Base-by-base conservation (phyloP, 2,113 vertebrate genomes). In the Arothron firmamentum region DNA sequence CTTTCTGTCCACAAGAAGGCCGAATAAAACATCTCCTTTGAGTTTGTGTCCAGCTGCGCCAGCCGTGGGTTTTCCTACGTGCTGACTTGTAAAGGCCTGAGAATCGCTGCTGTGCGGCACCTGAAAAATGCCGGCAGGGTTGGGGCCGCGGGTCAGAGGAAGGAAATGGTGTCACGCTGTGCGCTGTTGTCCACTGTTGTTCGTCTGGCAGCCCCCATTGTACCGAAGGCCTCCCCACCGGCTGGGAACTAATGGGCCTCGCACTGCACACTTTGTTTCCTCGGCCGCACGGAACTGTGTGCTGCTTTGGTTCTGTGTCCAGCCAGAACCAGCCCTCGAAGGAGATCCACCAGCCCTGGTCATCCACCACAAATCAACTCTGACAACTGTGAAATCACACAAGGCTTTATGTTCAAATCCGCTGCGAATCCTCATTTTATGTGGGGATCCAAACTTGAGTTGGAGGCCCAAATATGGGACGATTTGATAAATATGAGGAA, bases 161-260 rank as follows among this genome's bases (percentile, higher is more conserved):
- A 90, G 90, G 89, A 91, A 90, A 88, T 85, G 77, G 78, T 69
- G 78, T 87, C 85, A 74, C 52, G 70, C 87, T 87, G 89, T 71
- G 84, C 74, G 1, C 71, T 78, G 85, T 88, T 87, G 88, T 90
- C 74, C 78, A 70, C 51, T 48, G 74, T 78, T 86, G 80, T 86
- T 90, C 68, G 78, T 80, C 77, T 81, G 65, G 79, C 85, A 79
- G 86, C 38, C 82, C 47, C 70, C 80, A 86, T 88, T 89, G 86
- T 90, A 68, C 52, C 52, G 49, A 47, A 59, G 70, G 78, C 78
- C 81, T 80, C 82, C 82, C 79, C 57, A 72, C 76, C 17, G 64
- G 79, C 80, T 71, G 79, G 70, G 68, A 80, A 78, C 80, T 77
- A 87, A 85, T 84, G 78, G 84, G 80, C 82, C 83, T 78, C 65